A percentile compares a stretch with the other conserved stretches of the same genome.
Evolutionary conservation across 2,888 invertebrate genomes (phyloP).

Genomic region (Ophion obscuratus): DNA sequence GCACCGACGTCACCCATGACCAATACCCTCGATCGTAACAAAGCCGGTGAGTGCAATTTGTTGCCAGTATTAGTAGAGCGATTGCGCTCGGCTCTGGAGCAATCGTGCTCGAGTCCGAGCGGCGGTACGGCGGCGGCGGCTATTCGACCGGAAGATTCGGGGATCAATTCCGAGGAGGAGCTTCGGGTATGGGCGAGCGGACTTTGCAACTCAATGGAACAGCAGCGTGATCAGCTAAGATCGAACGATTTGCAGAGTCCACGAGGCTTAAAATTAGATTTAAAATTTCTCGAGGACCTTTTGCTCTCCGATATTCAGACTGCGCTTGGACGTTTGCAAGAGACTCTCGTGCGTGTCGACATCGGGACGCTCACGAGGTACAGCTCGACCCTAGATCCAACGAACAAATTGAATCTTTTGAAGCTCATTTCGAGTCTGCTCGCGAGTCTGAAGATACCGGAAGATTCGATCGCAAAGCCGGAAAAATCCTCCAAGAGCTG

Average conservation of each 20-base stretch:
- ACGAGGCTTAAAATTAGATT: conserved; percentile 78
- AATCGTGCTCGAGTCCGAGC: conserved; percentile 74
- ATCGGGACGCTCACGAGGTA: conserved; percentile 85
- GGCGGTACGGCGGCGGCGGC: conserved; percentile 69
- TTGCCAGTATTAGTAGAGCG: conserved; percentile 84
- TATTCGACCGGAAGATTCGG: conserved; percentile 86
- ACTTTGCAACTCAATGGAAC: conserved; percentile 73
- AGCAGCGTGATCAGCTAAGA: conserved; percentile 49
- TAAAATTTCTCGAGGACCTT: conserved; percentile 86
- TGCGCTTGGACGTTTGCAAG: conserved; percentile 90
- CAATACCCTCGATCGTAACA: conserved; percentile 85
- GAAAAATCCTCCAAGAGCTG: conserved; percentile 76
- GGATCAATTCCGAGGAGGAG: conserved; percentile 90
- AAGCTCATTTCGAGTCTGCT: conserved; percentile 90
- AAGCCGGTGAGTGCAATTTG: conserved; percentile 83
- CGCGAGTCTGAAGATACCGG: conserved; percentile 84
- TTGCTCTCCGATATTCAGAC: conserved; percentile 91
- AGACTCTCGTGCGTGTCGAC: conserved; percentile 87
- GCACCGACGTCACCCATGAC: conserved; percentile 72
- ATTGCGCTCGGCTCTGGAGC: conserved; percentile 83
- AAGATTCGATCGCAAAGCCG: conserved; percentile 82
- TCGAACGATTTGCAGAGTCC: conserved; percentile 38
- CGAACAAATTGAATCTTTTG: conserved; percentile 87
- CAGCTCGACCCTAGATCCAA: conserved; percentile 84
- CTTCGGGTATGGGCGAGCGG: conserved; percentile 84